These are phyloP conservation scores for Orientallactaga sibirica DNA, from an alignment of 2,797 vertebrate genomes.

Conservation along the genomic window DNA sequence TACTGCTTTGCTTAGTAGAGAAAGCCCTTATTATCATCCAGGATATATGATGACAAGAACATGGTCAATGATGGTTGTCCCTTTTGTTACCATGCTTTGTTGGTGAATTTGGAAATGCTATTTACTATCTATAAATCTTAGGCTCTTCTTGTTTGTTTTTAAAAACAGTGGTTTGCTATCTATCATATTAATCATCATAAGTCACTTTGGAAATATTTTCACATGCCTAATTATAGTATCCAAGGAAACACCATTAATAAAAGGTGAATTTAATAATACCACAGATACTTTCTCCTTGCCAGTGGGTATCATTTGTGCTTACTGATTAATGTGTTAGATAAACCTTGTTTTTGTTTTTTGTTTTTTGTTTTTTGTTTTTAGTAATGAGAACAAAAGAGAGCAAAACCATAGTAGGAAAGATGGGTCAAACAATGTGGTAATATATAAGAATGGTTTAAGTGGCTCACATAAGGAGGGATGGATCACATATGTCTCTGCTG, in stretches of 20 bases:
- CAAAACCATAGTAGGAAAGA: slow-evolving; percentile 26
- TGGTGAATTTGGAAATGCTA: slow-evolving; percentile 53
- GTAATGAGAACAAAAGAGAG: slow-evolving; percentile 55
- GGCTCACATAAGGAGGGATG: neutral
- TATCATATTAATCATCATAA: slow-evolving; percentile 69
- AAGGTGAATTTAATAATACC: slow-evolving; percentile 64
- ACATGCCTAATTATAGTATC: slow-evolving; percentile 76
- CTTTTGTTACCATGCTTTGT: slow-evolving; percentile 22
- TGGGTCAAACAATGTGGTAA: neutral
- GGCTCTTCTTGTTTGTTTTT: slow-evolving; percentile 41
- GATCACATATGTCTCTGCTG: neutral
- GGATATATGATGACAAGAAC: neutral
- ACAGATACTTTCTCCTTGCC: slow-evolving; percentile 65
- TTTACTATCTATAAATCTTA: slow-evolving; percentile 65
- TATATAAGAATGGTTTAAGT: neutral
- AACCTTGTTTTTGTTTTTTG: slow-evolving; percentile 9
- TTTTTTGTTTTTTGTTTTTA: neutral
- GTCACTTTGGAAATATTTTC: slow-evolving; percentile 66
- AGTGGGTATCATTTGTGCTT: slow-evolving; percentile 49
- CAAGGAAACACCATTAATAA: slow-evolving; percentile 75
- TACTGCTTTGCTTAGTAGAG: neutral
- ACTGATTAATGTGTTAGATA: slow-evolving; percentile 70
- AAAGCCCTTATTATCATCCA: neutral
- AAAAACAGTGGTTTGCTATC: neutral
- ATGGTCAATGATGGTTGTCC: neutral